These are phyloP conservation scores for Drusus annulatus DNA, from an alignment of 1,140 invertebrate genomes.

Conservation along the genomic window DNA sequence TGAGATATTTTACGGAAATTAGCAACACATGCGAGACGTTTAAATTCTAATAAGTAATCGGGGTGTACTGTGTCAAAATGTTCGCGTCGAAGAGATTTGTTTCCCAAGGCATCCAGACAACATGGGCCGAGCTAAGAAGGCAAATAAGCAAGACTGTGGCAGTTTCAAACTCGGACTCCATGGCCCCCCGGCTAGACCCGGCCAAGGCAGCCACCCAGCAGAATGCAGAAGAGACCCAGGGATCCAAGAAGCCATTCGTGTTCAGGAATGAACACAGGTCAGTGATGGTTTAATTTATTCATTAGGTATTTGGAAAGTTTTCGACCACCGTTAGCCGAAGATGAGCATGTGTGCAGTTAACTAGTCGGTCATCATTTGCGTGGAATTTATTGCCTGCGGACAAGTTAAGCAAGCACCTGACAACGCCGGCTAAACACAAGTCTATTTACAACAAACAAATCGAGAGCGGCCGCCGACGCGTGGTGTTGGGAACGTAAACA, in stretches of 20 bases:
- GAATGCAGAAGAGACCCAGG: constrained; percentile 64
- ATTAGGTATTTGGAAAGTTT: constrained; percentile 18
- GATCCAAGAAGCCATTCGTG: constrained; percentile 67
- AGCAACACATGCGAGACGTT: background rate
- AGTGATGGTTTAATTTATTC: constrained; percentile 3
- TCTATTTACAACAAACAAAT: background rate
- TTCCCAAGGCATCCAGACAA: constrained; percentile 65
- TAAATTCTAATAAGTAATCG: background rate
- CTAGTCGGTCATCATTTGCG: background rate
- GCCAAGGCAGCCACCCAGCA: constrained; percentile 58
- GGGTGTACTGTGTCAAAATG: constrained; percentile 60
- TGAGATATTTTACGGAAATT: background rate
- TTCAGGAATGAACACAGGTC: constrained; percentile 72
- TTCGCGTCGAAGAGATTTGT: constrained; percentile 67
- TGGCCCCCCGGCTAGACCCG: constrained; percentile 68
- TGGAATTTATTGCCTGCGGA: background rate
- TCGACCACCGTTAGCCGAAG: too few species aligned
- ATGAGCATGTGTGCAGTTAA: background rate
- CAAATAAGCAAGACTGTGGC: constrained; percentile 73
- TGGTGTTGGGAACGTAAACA: constrained; percentile 17
- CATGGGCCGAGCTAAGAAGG: constrained; percentile 68
- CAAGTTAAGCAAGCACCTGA: background rate
- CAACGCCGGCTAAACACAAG: constrained; percentile 8
- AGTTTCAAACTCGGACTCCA: constrained; percentile 73
- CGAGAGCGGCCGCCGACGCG: background rate